Conservation (phyloP, 2,113 vertebrate genomes). For the Forbesichthys papilliferus region DNA sequence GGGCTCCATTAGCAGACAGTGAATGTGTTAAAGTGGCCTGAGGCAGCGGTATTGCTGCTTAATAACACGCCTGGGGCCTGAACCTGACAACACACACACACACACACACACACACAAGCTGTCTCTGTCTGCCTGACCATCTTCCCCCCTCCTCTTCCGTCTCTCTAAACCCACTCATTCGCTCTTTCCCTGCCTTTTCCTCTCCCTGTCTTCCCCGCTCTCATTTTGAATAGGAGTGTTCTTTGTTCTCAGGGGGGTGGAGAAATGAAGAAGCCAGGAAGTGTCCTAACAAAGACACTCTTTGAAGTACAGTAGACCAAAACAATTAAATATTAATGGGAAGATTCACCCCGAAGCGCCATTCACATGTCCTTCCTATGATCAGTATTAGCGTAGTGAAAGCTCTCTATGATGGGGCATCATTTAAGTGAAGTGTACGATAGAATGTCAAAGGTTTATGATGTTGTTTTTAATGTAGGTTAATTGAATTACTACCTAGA, state of each 20-base stretch:
- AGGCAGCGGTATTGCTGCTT: conserved; percentile 65
- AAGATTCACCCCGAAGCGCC: conserved; percentile 28
- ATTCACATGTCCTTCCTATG: conserved; percentile 3
- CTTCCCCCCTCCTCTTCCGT: no score
- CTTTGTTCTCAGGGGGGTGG: conserved; percentile 20
- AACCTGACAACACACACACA: conserved; percentile 55
- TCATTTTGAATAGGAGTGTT: conserved; percentile 20
- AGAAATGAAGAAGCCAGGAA: conserved; percentile 15
- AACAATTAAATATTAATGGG: conserved; percentile 28
- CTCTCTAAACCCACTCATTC: background rate
- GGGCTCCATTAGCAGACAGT: conserved; percentile 53
- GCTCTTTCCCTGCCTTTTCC: background rate
- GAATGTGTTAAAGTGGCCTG: conserved; percentile 67
- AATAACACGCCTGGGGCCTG: conserved; percentile 66
- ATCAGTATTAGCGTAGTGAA: conserved; percentile 5
- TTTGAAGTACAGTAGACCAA: conserved; percentile 10
- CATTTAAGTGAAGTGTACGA: background rate
- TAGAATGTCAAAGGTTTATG: no score
- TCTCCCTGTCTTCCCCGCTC: conserved; percentile 1
- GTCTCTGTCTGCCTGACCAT: conserved; percentile 35
- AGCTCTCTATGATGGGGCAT: background rate
- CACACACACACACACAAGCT: conserved; percentile 25
- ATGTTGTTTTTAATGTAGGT: no score
- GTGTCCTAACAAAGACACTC: conserved; percentile 14
- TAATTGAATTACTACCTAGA: no score